Evolutionary conservation across 2,888 invertebrate species (phyloP), one percentile per base, ranked within the genome.

Genomic region (Melanotus villosus): DNA sequence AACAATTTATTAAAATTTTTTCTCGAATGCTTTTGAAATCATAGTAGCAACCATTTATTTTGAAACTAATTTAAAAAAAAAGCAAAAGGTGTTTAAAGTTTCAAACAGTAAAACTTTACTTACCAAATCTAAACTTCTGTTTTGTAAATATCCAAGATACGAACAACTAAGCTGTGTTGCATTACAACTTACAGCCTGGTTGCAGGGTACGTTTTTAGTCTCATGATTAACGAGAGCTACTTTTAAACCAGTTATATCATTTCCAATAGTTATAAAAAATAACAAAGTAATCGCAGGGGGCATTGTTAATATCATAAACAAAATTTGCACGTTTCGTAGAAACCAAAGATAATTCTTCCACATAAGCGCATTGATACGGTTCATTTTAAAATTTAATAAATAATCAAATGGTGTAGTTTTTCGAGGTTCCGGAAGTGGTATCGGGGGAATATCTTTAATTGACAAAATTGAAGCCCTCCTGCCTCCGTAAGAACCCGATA

Each of bases 321-420:
- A 83, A 88, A 97, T 89, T 0, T 92, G 91, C 72, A 92, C 89
- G 84, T 96, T 96, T 78, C 96, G 89, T 87, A 93, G 91, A 88
- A 96, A 91, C 90, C 94, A 93, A 60, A 95, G 86, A 79, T 94
- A 92, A 82, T 96, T 96, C 83, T 96, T 96, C 93, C 95, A 45
- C 6, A 45, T 7, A 6, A 45, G 2, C 9, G 19, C 45, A 3
- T 45, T 18, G 3, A 45, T 45, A 5, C 12, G 16, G 19, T 19
- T 16, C 5, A 4, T 19, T 9, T 19, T 3, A n/a, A 38, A 6
- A n/a, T 26, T 26, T 7, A 38, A 10, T n/a, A 12, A 12, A 14
- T 38, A 14, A 38, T 10, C 10, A 38, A 5, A 12, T 5, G 26
- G 26, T 26, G 26, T 3, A 7, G 26, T 3, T 7, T 3, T 7